Evolutionary conservation across 2,797 vertebrate genomes (phyloP).

Genomic region (Notolepis coatsorum): DNA sequence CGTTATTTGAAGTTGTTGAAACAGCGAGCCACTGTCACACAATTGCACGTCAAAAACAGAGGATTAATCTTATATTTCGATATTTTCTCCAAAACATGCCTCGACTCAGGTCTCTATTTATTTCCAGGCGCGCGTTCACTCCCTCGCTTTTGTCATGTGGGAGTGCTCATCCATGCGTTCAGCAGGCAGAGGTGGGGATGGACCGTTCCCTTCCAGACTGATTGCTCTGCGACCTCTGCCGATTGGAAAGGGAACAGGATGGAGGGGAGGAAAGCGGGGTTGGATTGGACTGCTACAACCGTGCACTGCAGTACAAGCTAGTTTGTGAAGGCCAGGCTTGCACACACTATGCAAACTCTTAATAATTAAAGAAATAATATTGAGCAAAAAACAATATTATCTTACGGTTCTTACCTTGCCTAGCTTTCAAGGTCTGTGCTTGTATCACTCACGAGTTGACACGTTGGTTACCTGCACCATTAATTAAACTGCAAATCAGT

Average conservation of each 20-base stretch:
- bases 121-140: conserved; percentile 57
- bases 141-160: conserved; percentile 74
- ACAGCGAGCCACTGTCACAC: conserved; percentile 14
- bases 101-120: conserved; percentile 56
- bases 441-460: too few species aligned
- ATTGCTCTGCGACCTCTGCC: conserved; percentile 83
- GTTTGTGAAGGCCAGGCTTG: too few species aligned
- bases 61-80: conserved; percentile 29
- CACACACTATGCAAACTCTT: too few species aligned
- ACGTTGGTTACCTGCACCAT: too few species aligned
- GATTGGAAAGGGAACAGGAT: conserved; percentile 56
- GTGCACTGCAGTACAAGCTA: too few species aligned
- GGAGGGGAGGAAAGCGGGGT: conserved; percentile 2
- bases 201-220: conserved; percentile 41
- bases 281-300: too few species aligned
- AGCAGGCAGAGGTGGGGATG: conserved; percentile 4
- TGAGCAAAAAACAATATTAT: too few species aligned
- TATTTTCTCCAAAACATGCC: conserved; percentile 43
- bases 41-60: conserved; percentile 30
- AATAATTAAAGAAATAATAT: too few species aligned
- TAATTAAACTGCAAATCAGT: too few species aligned
- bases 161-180: conserved; percentile 71
- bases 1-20: conserved; percentile 35
- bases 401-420: too few species aligned
- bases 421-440: too few species aligned